These are phyloP conservation scores for Diachasmimorpha longicaudata DNA, from an alignment of 1,140 invertebrate species.

Conservation along the genomic window DNA sequence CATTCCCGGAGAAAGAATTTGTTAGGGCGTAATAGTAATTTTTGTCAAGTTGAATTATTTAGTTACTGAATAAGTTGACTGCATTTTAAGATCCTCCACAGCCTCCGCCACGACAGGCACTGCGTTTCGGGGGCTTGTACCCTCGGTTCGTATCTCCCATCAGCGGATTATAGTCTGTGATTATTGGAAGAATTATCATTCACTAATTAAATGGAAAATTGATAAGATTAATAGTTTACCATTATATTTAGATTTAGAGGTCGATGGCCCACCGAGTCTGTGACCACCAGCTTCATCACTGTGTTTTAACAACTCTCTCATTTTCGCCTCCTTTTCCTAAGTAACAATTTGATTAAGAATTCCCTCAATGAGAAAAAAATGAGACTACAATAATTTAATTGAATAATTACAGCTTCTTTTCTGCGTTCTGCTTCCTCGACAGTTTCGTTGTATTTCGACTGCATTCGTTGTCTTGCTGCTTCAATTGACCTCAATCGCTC, in stretches of 20 bases:
- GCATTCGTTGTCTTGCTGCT: conserved; percentile 51
- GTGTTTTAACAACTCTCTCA: conserved; percentile 29
- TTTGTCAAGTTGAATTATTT: background rate
- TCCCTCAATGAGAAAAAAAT: background rate
- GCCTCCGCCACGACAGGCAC: conserved; percentile 57
- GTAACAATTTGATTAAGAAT: background rate
- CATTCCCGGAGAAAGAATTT: too few species aligned
- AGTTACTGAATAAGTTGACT: background rate
- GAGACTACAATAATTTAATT: background rate
- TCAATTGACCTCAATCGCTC: conserved; percentile 47
- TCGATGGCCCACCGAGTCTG: conserved; percentile 26
- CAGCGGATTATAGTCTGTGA: conserved; percentile 61
- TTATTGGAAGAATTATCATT: conserved; percentile 22
- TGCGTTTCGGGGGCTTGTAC: conserved; percentile 59
- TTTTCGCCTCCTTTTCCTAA: conserved; percentile 40
- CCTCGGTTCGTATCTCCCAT: conserved; percentile 54
- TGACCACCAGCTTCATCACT: conserved; percentile 30
- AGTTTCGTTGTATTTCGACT: conserved; percentile 53
- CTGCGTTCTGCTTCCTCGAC: conserved; percentile 42
- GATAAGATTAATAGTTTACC: background rate
- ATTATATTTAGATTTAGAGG: conserved; percentile 15
- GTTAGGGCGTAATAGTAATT: background rate
- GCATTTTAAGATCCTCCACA: conserved; percentile 43
- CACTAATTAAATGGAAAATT: background rate
- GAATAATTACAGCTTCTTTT: conserved; percentile 43